These are phyloP conservation scores for Hydrozoanthus gracilis DNA, from an alignment of 92 coral and sea anemone species.

Conservation along the genomic window DNA sequence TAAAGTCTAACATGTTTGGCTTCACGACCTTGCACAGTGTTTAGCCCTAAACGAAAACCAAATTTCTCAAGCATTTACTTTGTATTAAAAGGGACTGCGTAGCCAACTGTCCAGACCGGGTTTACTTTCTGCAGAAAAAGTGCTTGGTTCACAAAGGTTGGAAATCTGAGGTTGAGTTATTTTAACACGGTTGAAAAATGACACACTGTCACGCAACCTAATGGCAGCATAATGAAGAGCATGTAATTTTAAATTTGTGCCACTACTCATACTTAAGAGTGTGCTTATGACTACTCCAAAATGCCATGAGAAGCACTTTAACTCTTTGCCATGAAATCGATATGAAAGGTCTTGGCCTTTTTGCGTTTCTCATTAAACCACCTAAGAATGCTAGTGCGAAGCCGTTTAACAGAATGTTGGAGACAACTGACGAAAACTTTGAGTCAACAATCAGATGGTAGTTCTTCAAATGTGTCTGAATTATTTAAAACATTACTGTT, in stretches of 20 bases:
- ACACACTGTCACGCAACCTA: conserved; percentile 13
- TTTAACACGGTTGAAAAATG: conserved; percentile 7
- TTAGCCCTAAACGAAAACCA: conserved; percentile 75
- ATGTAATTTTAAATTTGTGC: conserved; percentile 7
- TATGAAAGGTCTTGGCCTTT: conserved; percentile 19
- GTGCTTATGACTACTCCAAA: conserved; percentile 11
- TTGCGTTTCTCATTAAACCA: conserved; percentile 20
- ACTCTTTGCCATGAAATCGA: conserved; percentile 16
- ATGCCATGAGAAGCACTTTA: conserved; percentile 20
- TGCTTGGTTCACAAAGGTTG: conserved; percentile 46
- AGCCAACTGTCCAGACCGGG: conserved; percentile 77
- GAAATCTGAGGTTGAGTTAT: conserved; percentile 32
- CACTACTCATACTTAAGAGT: background rate
- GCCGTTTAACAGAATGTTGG: conserved; percentile 48
- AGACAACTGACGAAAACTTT: conserved; percentile 50
- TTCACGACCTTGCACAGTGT: conserved; percentile 77
- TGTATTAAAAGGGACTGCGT: conserved; percentile 71
- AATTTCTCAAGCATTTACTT: conserved; percentile 61
- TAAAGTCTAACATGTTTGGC: conserved; percentile 69
- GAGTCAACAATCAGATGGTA: conserved; percentile 37
- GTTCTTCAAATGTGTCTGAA: conserved; percentile 42
- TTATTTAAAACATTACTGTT: conserved; percentile 31
- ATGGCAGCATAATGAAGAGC: conserved; percentile 12
- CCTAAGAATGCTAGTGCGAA: conserved; percentile 44
- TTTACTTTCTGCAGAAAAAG: conserved; percentile 59